Evolutionary conservation across 2,113 vertebrate species (phyloP).

Genomic region (Pipra filicauda): DNA sequence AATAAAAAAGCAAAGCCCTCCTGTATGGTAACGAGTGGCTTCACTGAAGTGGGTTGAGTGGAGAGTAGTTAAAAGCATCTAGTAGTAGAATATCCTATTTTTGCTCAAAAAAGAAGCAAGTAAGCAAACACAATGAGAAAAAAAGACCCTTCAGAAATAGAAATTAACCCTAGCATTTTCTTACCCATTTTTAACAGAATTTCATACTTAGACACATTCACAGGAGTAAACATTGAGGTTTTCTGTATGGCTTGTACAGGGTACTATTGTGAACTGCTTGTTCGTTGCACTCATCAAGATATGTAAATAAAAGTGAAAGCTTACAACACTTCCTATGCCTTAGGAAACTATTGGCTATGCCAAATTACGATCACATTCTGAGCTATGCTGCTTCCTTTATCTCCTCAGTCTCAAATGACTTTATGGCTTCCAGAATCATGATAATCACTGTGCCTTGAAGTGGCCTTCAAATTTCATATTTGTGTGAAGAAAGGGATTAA

Average conservation of each 20-base stretch:
- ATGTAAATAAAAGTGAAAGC: not conserved
- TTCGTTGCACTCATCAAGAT: not conserved
- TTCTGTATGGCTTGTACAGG: not conserved
- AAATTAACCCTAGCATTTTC: not conserved
- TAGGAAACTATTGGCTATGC: not conserved
- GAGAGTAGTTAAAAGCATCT: not conserved
- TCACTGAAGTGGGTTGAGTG: not conserved
- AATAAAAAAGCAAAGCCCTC: conserved; percentile 45
- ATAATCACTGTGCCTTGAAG: not conserved
- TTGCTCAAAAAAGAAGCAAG: not conserved
- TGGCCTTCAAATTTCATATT: not conserved
- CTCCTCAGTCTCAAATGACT: not conserved
- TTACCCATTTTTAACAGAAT: not conserved
- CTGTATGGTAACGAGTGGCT: not conserved
- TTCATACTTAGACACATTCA: not conserved
- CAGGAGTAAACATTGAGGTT: not conserved
- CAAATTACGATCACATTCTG: not conserved
- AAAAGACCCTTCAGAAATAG: not conserved
- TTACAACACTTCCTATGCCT: not conserved
- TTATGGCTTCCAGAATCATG: not conserved
- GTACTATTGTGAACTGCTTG: not conserved
- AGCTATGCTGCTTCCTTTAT: not conserved
- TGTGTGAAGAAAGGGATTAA: not conserved
- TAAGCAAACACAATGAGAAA: not conserved
- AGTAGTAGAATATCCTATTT: not conserved